These are phyloP conservation scores for Mormyrus hasselquistii DNA, from an alignment of 2,797 vertebrate species.

Conservation along the genomic window DNA sequence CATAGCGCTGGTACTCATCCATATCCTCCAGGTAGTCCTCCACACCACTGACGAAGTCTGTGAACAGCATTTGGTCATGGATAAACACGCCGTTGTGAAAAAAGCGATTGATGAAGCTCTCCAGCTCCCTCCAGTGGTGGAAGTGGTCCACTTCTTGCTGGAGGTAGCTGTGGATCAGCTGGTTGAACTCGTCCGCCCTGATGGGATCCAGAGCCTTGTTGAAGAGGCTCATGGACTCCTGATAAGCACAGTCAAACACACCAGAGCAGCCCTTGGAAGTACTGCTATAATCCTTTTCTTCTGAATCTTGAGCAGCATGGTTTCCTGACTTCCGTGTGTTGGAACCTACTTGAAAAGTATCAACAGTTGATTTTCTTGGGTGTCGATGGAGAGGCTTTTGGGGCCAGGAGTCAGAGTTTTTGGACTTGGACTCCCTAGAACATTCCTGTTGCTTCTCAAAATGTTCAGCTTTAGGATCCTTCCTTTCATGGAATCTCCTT, in stretches of 20 bases:
- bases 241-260: constrained; percentile 78
- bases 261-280: constrained; percentile 66
- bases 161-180: constrained; percentile 80
- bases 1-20: constrained; percentile 69
- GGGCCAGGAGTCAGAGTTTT: constrained; percentile 46
- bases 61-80: constrained; percentile 91
- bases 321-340: constrained; percentile 56
- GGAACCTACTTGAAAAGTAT: constrained; percentile 37
- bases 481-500: constrained; percentile 52
- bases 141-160: constrained; percentile 80
- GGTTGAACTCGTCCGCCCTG: constrained; percentile 77
- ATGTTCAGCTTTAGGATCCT: constrained; percentile 40
- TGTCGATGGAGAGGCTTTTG: constrained; percentile 48
- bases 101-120: constrained; percentile 78
- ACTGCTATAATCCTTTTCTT: constrained; percentile 37
- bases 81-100: constrained; percentile 87
- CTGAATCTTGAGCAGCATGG: constrained; percentile 41
- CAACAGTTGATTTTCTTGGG: constrained; percentile 38
- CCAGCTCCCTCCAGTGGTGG: constrained; percentile 85
- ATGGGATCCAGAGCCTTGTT: constrained; percentile 77
- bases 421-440: constrained; percentile 48
- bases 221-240: constrained; percentile 79
- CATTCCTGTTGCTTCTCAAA: constrained; percentile 28
- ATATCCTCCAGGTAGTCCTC: constrained; percentile 82
- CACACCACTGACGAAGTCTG: constrained; percentile 84